Conservation (phyloP, 2,113 vertebrate genomes). For the Sciurus niger region DNA sequence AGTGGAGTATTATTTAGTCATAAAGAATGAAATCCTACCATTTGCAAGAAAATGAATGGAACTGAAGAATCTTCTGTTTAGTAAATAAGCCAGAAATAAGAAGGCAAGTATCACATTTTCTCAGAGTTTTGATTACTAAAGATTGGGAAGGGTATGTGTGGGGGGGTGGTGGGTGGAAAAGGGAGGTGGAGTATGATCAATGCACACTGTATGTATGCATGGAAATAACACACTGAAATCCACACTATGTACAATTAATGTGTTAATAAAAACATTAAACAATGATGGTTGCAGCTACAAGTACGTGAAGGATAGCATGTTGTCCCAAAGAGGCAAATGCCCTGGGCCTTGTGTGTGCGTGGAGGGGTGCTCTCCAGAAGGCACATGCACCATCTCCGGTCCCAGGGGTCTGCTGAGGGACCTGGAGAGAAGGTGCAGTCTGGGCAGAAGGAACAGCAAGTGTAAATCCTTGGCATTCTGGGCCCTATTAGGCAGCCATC, state of each 20-base stretch:
- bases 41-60: not conserved
- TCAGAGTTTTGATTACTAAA: not conserved
- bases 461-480: not conserved
- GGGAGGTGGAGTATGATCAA: not conserved
- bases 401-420: not conserved
- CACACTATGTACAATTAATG: not conserved
- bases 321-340: not conserved
- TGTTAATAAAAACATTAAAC: not conserved
- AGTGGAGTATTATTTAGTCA: not conserved
- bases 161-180: too few relatives aligned
- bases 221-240: not conserved
- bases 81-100: not conserved
- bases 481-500: not conserved
- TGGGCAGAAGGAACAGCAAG: not conserved
- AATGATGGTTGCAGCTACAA: not conserved
- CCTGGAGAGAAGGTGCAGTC: not conserved
- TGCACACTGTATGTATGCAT: not conserved
- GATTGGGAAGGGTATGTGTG: not conserved
- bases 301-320: not conserved
- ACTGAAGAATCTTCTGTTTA: not conserved
- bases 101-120: not conserved
- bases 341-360: not conserved
- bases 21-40: not conserved
- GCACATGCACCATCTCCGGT: not conserved
- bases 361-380: not conserved